Evolutionary conservation across 2,888 invertebrate species (phyloP).

Genomic region (Tetranychus piercei): DNA sequence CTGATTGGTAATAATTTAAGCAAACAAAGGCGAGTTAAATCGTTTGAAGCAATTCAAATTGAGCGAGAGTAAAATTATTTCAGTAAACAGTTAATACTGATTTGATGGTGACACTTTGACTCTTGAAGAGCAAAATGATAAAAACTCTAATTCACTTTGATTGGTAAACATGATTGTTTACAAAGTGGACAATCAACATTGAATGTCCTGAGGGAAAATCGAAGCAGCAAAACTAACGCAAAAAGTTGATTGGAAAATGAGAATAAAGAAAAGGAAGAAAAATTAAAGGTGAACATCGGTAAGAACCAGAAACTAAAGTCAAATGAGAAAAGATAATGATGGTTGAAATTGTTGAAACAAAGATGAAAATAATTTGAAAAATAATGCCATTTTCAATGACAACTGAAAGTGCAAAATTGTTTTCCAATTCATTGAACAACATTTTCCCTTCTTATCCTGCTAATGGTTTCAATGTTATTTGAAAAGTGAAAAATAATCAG

Average conservation of each 20-base stretch:
- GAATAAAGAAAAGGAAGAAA: background rate
- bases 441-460: background rate
- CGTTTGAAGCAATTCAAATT: no score
- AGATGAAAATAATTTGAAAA: no score
- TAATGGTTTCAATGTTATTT: background rate
- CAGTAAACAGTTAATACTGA: background rate
- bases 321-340: background rate
- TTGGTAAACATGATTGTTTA: background rate
- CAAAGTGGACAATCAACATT: background rate
- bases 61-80: no score
- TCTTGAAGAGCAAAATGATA: background rate
- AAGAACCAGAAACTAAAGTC: no score
- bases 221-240: no score
- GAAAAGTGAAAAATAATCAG: background rate
- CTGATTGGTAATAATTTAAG: no score
- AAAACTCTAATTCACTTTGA: background rate
- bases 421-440: background rate
- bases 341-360: background rate
- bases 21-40: no score
- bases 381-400: no score
- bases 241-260: background rate
- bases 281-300: no score
- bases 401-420: no score
- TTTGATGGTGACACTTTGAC: background rate
- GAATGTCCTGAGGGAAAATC: background rate